Conservation (phyloP, 2,797 vertebrate genomes). For the Erpetoichthys calabaricus region DNA sequence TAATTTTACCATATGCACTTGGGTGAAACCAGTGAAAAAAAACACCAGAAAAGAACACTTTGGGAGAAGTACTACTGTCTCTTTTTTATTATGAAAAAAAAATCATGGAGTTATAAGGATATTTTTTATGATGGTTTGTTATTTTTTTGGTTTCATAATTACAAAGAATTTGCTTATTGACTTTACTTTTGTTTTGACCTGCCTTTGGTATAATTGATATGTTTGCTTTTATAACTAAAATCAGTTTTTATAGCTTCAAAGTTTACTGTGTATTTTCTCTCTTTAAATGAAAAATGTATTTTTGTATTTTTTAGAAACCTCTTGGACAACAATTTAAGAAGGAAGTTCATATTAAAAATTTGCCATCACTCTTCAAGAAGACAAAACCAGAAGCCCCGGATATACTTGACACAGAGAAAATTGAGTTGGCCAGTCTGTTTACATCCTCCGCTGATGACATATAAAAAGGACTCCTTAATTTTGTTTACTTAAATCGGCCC, state of each 20-base stretch:
- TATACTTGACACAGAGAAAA: constrained; percentile 37
- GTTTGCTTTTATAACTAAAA: neutral
- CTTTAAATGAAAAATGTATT: neutral
- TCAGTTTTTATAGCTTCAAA: neutral
- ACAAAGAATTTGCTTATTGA: too few species aligned
- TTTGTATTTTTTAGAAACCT: constrained; percentile 60
- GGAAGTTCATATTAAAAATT: constrained; percentile 94
- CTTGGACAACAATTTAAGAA: constrained; percentile 94
- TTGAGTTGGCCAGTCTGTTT: constrained; percentile 48
- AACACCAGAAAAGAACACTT: too few species aligned
- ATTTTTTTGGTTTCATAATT: too few species aligned
- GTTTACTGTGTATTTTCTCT: neutral
- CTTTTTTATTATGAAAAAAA: too few species aligned
- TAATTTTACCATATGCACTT: too few species aligned
- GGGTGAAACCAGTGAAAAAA: too few species aligned
- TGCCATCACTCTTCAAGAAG: constrained; percentile 89
- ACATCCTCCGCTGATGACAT: constrained; percentile 39
- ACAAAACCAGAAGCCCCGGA: constrained; percentile 55
- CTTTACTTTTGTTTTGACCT: too few species aligned
- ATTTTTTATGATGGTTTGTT: too few species aligned
- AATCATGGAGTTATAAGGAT: too few species aligned
- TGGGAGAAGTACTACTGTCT: too few species aligned
- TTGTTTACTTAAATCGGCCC: too few species aligned
- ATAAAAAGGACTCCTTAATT: constrained; percentile 14
- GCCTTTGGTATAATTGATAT: neutral